Evolutionary conservation across 2,888 invertebrate genomes (phyloP).

Genomic region (Myopa testacea): DNA sequence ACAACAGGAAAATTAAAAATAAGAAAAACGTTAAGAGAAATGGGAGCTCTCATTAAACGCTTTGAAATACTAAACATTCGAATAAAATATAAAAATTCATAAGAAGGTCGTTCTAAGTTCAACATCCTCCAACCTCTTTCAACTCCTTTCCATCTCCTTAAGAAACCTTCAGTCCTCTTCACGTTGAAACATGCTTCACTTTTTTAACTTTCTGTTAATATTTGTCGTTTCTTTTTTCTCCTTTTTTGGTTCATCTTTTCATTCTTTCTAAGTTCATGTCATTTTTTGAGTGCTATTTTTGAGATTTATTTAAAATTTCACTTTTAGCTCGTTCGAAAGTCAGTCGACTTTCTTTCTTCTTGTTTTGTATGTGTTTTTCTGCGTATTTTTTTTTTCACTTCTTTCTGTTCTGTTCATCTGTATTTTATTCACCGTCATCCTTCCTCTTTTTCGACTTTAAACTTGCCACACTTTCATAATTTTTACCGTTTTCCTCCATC

Average conservation of each 20-base stretch:
- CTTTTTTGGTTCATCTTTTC: neutral
- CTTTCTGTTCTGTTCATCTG: neutral
- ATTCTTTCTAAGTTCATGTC: neutral
- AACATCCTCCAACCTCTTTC: neutral
- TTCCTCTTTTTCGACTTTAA: too few relatives aligned
- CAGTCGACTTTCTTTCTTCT: neutral
- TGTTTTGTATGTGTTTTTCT: neutral
- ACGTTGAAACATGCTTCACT: neutral
- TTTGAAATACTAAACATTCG: neutral
- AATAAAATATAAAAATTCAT: neutral
- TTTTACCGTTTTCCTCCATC: neutral
- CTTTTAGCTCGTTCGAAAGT: neutral
- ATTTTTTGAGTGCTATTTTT: neutral
- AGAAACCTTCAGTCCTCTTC: neutral
- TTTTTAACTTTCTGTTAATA: neutral
- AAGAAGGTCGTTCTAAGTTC: neutral
- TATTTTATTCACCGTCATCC: neutral
- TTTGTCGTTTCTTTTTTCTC: neutral
- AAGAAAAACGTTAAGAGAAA: too few relatives aligned
- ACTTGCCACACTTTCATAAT: neutral
- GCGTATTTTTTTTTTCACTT: neutral
- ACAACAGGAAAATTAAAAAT: too few relatives aligned
- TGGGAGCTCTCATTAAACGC: neutral
- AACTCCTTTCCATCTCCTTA: neutral
- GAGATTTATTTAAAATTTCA: slow-evolving; percentile 1